These are phyloP conservation scores for Malachius bipustulatus DNA, from an alignment of 2,888 invertebrate genomes.

Conservation along the genomic window DNA sequence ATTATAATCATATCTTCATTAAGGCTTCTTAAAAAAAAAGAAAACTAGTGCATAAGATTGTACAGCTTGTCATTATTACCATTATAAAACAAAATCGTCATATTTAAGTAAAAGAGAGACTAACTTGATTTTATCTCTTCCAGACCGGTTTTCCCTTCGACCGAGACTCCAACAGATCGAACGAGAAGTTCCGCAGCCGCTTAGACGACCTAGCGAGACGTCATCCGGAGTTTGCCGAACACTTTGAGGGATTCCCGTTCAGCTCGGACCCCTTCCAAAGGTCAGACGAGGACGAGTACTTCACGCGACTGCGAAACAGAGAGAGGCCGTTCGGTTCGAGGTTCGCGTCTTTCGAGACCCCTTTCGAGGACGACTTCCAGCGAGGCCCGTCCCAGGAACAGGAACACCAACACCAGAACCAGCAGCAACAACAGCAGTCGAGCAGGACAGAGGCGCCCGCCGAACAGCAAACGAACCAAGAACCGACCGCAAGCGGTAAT, in stretches of 20 bases:
- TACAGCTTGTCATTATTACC: too few species aligned
- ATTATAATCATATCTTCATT: too few species aligned
- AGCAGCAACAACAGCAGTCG: conserved; percentile 15
- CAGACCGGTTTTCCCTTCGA: conserved; percentile 60
- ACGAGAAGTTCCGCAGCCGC: conserved; percentile 42
- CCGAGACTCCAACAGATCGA: conserved; percentile 35
- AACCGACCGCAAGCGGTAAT: conserved; percentile 14
- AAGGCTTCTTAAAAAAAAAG: too few species aligned
- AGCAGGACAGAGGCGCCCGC: conserved; percentile 25
- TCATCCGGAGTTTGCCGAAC: conserved; percentile 65
- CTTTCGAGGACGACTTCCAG: conserved; percentile 37
- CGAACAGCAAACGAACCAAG: conserved; percentile 13
- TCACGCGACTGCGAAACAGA: conserved; percentile 36
- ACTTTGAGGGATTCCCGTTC: conserved; percentile 36
- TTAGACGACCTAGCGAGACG: conserved; percentile 59
- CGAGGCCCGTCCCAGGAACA: conserved; percentile 15
- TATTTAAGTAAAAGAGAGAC: too few species aligned
- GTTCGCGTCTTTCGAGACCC: conserved; percentile 32
- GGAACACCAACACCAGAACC: conserved; percentile 13
- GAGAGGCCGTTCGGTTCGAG: conserved; percentile 34
- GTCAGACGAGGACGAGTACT: conserved; percentile 39
- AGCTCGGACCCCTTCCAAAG: conserved; percentile 34
- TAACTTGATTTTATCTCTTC: conserved; percentile 18
- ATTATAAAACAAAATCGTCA: too few species aligned
- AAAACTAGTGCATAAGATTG: too few species aligned